Conservation (phyloP, 2,797 vertebrate species). For the Tadarida brasiliensis region DNA sequence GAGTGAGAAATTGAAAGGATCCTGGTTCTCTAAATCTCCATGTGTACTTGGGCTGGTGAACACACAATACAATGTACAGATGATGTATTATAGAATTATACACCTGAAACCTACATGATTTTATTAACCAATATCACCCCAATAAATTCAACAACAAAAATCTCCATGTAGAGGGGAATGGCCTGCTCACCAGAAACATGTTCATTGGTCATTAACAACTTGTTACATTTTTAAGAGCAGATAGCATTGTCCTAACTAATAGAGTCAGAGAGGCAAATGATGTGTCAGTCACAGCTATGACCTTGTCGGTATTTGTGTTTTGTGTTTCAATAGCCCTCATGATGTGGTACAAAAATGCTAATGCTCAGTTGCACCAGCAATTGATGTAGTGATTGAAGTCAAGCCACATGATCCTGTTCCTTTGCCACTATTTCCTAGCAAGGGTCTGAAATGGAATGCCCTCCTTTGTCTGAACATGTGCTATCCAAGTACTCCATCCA, state of each 20-base stretch:
- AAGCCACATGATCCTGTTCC: background rate
- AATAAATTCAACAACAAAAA: background rate
- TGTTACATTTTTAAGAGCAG: conserved; percentile 55
- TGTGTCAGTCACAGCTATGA: background rate
- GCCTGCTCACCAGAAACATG: background rate
- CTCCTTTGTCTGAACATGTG: background rate
- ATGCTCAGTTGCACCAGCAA: background rate
- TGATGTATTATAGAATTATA: background rate
- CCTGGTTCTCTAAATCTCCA: background rate
- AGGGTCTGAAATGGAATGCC: background rate
- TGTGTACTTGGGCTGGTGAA: background rate
- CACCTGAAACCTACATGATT: background rate
- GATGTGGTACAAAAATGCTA: conserved; percentile 40
- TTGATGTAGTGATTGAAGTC: conserved; percentile 29
- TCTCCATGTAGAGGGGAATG: background rate
- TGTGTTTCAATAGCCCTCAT: conserved; percentile 25
- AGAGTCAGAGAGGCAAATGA: background rate
- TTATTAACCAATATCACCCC: background rate
- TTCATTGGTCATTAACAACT: background rate
- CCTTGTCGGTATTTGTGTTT: conserved; percentile 50
- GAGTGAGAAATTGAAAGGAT: background rate
- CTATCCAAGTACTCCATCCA: background rate
- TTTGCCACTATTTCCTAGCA: conserved; percentile 9
- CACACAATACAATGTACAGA: too few species aligned
- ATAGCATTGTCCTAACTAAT: conserved; percentile 19